phyloP scores from a whole-genome alignment of 1,140 invertebrate genomes.

The Reticulitermes speratus region DNA sequence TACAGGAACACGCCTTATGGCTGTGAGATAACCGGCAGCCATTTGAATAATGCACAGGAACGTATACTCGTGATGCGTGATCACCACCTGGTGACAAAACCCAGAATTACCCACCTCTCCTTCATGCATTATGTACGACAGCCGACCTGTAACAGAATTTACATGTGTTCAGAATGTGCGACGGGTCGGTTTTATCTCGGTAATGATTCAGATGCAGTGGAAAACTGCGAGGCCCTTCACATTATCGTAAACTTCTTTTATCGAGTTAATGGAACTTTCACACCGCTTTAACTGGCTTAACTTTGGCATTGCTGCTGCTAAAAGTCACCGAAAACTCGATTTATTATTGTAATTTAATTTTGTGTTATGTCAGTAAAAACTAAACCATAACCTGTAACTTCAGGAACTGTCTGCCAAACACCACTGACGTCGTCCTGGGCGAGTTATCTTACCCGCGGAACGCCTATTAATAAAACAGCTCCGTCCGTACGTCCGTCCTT shows the following conservation, averaged over 20 bases:
- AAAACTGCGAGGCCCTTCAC: background rate
- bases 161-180: background rate
- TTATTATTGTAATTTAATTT: too few species aligned
- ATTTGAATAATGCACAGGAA: background rate
- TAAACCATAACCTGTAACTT: too few species aligned
- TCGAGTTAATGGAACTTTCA: background rate
- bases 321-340: background rate
- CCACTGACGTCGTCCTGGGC: too few species aligned
- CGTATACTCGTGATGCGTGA: background rate
- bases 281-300: background rate
- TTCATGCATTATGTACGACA: background rate
- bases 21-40: too few species aligned
- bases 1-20: background rate
- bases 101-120: background rate
- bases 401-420: too few species aligned
- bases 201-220: background rate
- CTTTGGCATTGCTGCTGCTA: background rate
- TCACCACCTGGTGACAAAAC: conserved; percentile 1
- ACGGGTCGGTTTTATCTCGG: background rate
- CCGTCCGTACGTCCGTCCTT: too few species aligned
- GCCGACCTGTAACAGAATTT: background rate
- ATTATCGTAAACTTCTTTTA: background rate
- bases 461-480: too few species aligned
- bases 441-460: too few species aligned
- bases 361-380: too few species aligned